Evolutionary conservation across 2,888 invertebrate genomes (phyloP).

Genomic region (Cataglyphis rosenhaueri): DNA sequence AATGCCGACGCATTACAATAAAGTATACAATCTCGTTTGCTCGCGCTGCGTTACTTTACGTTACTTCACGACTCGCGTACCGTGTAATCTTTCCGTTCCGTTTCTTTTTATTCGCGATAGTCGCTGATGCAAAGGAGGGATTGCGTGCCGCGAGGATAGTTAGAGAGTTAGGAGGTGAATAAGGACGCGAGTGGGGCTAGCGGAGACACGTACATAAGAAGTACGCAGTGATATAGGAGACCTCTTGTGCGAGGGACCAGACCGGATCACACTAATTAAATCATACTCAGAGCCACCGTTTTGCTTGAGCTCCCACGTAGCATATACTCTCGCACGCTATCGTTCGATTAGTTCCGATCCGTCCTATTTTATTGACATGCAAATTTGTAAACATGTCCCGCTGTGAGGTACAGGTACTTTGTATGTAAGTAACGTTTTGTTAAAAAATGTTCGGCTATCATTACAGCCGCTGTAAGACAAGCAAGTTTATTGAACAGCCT

Average conservation of each 20-base stretch:
- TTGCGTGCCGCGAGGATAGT: conserved; percentile 70
- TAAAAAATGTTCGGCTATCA: conserved; percentile 48
- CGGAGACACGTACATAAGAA: conserved; percentile 69
- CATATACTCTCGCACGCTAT: conserved; percentile 9
- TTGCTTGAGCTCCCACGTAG: conserved; percentile 39
- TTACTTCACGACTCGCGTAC: conserved; percentile 60
- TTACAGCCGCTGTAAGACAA: conserved; percentile 38
- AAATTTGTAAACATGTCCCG: conserved; percentile 42
- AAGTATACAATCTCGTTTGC: conserved; percentile 59
- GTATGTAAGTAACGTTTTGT: conserved; percentile 7
- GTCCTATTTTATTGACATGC: conserved; percentile 34
- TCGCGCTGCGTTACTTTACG: conserved; percentile 53
- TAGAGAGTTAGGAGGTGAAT: conserved; percentile 56
- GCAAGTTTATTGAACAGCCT: conserved; percentile 47
- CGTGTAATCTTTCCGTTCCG: conserved; percentile 61
- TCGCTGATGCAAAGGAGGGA: conserved; percentile 68
- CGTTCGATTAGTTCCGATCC: neutral
- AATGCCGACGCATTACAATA: conserved; percentile 58
- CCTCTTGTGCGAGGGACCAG: conserved; percentile 60
- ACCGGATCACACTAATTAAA: conserved; percentile 74
- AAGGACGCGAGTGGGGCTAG: conserved; percentile 50
- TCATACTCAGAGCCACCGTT: conserved; percentile 70
- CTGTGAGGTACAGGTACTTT: conserved; percentile 29
- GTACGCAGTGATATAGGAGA: conserved; percentile 57
- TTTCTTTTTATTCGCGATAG: conserved; percentile 56